A percentile compares a stretch with the other conserved stretches of the same genome.
phyloP scores from a whole-genome alignment of 2,888 invertebrate species.

The Piscicola geometra region DNA sequence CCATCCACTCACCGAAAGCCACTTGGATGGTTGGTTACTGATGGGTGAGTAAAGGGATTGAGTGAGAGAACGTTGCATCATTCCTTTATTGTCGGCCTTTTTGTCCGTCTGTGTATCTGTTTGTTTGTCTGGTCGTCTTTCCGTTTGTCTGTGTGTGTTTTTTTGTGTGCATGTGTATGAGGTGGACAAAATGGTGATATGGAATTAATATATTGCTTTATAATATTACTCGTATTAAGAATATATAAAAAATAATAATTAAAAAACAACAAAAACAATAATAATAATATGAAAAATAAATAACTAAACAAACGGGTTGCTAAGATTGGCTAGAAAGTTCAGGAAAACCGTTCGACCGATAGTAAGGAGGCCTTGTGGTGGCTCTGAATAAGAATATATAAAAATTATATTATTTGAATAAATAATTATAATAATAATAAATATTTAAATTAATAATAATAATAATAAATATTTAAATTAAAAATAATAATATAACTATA shows the following conservation, averaged over 20 bases:
- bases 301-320: background rate
- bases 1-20: background rate
- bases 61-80: background rate
- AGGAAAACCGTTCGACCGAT: conserved; percentile 46
- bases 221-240: too few relatives aligned
- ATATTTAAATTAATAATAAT: too few relatives aligned
- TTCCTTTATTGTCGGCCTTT: background rate
- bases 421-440: too few relatives aligned
- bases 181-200: too few relatives aligned
- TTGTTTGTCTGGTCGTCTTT: background rate
- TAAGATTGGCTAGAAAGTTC: conserved; percentile 44
- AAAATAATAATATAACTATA: conserved; percentile 11
- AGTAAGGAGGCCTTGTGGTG: conserved; percentile 44
- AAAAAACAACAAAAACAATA: background rate
- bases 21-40: background rate
- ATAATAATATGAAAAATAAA: background rate
- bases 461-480: background rate
- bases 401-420: too few relatives aligned
- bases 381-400: conserved; percentile 43
- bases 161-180: background rate
- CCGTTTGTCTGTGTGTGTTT: background rate
- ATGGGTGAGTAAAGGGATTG: conserved; percentile 8
- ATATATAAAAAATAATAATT: background rate
- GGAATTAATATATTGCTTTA: background rate
- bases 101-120: background rate